Base-by-base conservation (phyloP, 2,113 vertebrate genomes). In the Bambusicola thoracicus region DNA sequence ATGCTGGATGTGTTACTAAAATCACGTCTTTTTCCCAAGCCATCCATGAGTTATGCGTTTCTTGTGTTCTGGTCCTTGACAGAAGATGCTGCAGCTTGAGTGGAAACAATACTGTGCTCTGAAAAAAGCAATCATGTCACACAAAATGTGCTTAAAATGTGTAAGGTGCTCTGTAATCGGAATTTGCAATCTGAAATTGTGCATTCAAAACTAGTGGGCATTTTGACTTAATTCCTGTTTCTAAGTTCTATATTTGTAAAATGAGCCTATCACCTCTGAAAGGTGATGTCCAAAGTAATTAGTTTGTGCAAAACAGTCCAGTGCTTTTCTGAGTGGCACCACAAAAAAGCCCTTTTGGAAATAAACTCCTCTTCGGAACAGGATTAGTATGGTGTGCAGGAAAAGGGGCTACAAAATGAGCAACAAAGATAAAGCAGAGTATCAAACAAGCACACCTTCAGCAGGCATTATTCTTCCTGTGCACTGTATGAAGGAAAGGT, bases 241-340 rank as follows among this genome's bases (percentile, higher is more conserved):
- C 59, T 38, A 22, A 89, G 62, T 38, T 91, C 55, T 91, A 25
- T 59, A 29, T 83, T 76, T 83, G 46, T 85, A 80, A 87, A 94
- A 95, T 32, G 30, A 83, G 68, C 48, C 66, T 61, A 70, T 80
- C 51, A 8, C 51, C 34, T 87, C 68, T 62, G 72, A 91, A 93
- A 70, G 72, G 46, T 85, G 75, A 36, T 91, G 65, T 92, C 91
- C 86, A 77, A 70, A 87, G 76, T 74, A 92, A 95, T 92, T 91
- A 72, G 61, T 8, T 89, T 92, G 83, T 91, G 68, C 72, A 67
- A 48, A 93, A 67, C 75, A 89, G 75, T 75, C 72, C 72, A 87
- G 14, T 77, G 65, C 92, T 87, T 41, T 82, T 34, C 75, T 94
- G 89, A 94, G 51, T 87, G 79, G 67, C 75, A 80, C 75, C 17